Evolutionary conservation across 2,888 invertebrate genomes (phyloP), one percentile per base, ranked within the genome.

Genomic region (Cabera pusaria): DNA sequence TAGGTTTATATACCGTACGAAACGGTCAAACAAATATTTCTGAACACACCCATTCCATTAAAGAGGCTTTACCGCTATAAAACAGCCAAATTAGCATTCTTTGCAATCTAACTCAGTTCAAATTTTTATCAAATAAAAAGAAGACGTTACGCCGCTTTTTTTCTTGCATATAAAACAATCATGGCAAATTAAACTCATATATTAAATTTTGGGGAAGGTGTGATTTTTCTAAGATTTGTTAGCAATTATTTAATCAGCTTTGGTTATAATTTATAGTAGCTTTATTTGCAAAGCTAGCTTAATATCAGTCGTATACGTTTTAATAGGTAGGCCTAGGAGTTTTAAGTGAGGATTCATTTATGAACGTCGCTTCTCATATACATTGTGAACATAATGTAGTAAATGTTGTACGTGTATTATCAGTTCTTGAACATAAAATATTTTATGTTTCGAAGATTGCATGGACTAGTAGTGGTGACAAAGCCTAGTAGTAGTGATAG

Each of bases 401-500:
- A n/a, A n/a, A n/a, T n/a, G n/a, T n/a, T n/a, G n/a, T n/a, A n/a
- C n/a, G n/a, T n/a, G n/a, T n/a, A n/a, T 14, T 3, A 14, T 14
- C 14, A 14, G 14, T 14, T 2, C 14, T 3, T 7, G 18, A 25
- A 27, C 18, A 9, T 26, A 21, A 34, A 22, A 3, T 5, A 10
- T 24, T 21, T 16, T 7, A 22, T 17, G 16, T 18, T 16, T 6
- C 3, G 8, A 1, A 23, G 5, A 6, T 29, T 25, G 6, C 16
- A 20, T 19, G 6, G 18, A 23, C 10, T 11, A 3, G 35, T 12
- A 10, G 3, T 19, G 12, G 24, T 24, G 17, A 18, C 8, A 26
- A 28, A 38, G 14, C 16, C 23, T 24, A 42, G 31, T 32, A 31
- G 32, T 42, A 42, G n/a, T n/a, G 27, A 42, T 6, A 21, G 6